Evolutionary conservation across 2,888 invertebrate species (phyloP), one percentile per base, ranked within the genome.

Genomic region (Chromoteleia sp.): DNA sequence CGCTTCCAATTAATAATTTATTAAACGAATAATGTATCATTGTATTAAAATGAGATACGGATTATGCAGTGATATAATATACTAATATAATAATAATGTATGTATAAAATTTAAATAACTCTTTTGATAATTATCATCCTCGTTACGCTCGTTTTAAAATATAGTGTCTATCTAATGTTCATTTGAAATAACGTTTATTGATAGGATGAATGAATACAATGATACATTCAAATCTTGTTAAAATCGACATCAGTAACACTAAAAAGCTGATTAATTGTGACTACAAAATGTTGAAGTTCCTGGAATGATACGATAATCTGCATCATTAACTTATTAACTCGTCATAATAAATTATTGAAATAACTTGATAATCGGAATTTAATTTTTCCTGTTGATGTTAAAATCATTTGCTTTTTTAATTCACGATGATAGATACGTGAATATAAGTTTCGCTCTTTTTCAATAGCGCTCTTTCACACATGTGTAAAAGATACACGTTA

Each of bases 341-440:
- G 56, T 58, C 56, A 58, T 15, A 21, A 39, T 58, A 58, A 58
- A 58, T 58, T 58, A 58, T 12, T 10, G 21, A 19, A 21, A 33
- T 17, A 17, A 54, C 30, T 33, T 58, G 56, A 3, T 58, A 58
- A 58, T 58, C 8, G 56, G 7, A 10, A 58, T 15, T 58, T 12
- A 25, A 25, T 29, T 45, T 45, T 45, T 19, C 10, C 45, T 45
- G 10, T 10, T 19, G 17, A 19, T 8, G 19, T 10, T 45, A 15
- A n/a, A 17, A 19, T 45, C 1, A 17, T 15, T 15, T 17, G 14
- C 45, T 19, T 19, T 17, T 45, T 8, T 45, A 17, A 45, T 45
- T 45, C 19, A 45, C 14, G 33, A 10, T 7, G 33, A 33, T 33
- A 7, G 33, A n/a, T 5, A 2, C 7, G 2, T 7, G 33, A 33